A percentile compares a stretch with the other conserved stretches of the same genome.
Conservation (phyloP, 92 coral and sea anemone genomes). For the Porites lobata region DNA sequence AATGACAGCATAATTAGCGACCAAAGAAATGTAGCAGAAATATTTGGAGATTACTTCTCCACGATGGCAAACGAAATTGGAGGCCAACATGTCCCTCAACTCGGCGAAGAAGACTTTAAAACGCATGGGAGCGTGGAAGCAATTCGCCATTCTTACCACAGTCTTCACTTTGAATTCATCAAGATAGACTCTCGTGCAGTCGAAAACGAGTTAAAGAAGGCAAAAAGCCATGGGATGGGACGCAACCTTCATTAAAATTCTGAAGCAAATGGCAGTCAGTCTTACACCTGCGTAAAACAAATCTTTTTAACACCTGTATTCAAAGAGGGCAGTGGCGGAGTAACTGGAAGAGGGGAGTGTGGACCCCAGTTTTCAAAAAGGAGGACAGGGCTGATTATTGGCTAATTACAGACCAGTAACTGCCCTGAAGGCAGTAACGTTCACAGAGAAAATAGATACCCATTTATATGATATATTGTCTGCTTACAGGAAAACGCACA, state of each 20-base stretch:
- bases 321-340: background rate
- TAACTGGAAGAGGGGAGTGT: constrained; percentile 33
- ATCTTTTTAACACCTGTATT: constrained; percentile 2
- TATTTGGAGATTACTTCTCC: constrained; percentile 30
- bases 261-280: constrained; percentile 20
- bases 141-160: background rate
- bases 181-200: constrained; percentile 15
- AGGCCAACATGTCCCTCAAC: background rate
- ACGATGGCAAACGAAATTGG: constrained; percentile 48
- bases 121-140: constrained; percentile 8
- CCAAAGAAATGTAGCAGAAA: constrained; percentile 18
- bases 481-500: too few relatives aligned
- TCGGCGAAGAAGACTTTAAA: constrained; percentile 23
- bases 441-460: too few relatives aligned
- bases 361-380: background rate
- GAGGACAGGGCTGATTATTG: too few relatives aligned
- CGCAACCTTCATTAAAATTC: constrained; percentile 7
- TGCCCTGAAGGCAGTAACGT: too few relatives aligned
- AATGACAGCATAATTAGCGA: constrained; percentile 21
- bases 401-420: too few relatives aligned
- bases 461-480: too few relatives aligned
- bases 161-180: constrained; percentile 1
- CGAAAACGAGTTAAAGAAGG: background rate
- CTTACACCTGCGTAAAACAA: constrained; percentile 19
- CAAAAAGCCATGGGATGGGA: constrained; percentile 42